Evolutionary conservation across 2,888 invertebrate genomes (phyloP), one percentile per base, ranked within the genome.

Genomic region (Busseola fusca): DNA sequence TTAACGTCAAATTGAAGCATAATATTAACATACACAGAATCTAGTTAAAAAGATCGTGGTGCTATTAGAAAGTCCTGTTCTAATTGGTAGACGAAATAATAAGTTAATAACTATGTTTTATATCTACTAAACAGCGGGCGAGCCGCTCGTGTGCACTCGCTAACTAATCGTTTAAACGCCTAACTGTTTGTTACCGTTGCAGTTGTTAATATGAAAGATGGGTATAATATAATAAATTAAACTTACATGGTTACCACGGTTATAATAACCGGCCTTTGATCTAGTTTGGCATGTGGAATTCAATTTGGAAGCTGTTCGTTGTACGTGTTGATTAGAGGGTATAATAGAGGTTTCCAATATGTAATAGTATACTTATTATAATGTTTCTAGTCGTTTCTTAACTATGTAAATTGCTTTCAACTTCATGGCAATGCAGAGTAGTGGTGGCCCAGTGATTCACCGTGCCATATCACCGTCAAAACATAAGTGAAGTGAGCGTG

Each of bases 61-160:
- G 27, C 21, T 72, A 64, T 76, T 80, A 83, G 70, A 76, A 76
- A 84, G 75, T 74, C 69, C 62, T 78, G 54, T 70, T 82, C 57
- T 83, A 78, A 76, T 81, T 83, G 74, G 75, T 69, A 14, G 56
- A 60, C 48, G 10, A 48, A 56, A 75, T 69, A 76, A 79, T 82
- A 74, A 74, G 64, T 50, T 82, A 68, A 80, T 74, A 80, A 74
- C 74, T 69, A 83, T 83, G 68, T 56, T 72, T 63, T 73, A 30
- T 59, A 70, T 5, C 7, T 6, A 34, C 37, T 48, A 66, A 82
- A 83, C 82, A 82, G 85, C 80, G 81, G 71, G 69, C 59, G 76
- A 74, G 60, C 66, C 81, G 83, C 83, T 87, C 85, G 86, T 87
- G 86, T 83, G 84, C 83, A 77, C 70, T 70, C 82, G 65, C 76